These are phyloP conservation scores for Thymelicus lineola DNA, from an alignment of 2,888 invertebrate genomes.

Conservation along the genomic window DNA sequence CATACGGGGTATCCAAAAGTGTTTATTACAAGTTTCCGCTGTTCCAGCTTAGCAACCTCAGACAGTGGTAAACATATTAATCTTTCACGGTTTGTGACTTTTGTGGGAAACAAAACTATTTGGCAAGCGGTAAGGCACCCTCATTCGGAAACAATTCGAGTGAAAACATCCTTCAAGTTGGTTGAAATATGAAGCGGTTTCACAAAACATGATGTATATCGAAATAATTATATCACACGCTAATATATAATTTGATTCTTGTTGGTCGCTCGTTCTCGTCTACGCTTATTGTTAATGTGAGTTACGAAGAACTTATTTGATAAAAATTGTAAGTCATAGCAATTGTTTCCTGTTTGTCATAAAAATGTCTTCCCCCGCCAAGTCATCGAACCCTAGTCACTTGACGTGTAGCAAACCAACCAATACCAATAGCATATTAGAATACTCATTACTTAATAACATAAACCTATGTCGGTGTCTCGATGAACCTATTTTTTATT, in stretches of 20 bases:
- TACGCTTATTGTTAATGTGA: too few relatives aligned
- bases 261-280: too few relatives aligned
- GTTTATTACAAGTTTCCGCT: slow-evolving; percentile 13
- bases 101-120: slow-evolving; percentile 39
- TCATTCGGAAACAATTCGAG: slow-evolving; percentile 39
- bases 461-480: too few relatives aligned
- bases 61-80: slow-evolving; percentile 41
- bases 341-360: too few relatives aligned
- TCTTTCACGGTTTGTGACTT: slow-evolving; percentile 38
- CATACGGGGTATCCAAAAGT: not conserved
- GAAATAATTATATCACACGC: not conserved
- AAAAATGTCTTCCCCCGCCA: too few relatives aligned
- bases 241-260: not conserved
- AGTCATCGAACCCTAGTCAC: too few relatives aligned
- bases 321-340: too few relatives aligned
- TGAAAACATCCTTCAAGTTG: slow-evolving; percentile 42
- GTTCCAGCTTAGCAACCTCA: slow-evolving; percentile 29
- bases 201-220: slow-evolving; percentile 1
- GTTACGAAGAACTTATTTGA: too few relatives aligned
- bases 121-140: slow-evolving; percentile 33
- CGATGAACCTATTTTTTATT: too few relatives aligned
- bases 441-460: too few relatives aligned
- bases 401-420: too few relatives aligned
- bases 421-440: too few relatives aligned
- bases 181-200: slow-evolving; percentile 35